These are phyloP conservation scores for Leucoraja ocellata DNA, from an alignment of 2,797 vertebrate species.

Conservation along the genomic window DNA sequence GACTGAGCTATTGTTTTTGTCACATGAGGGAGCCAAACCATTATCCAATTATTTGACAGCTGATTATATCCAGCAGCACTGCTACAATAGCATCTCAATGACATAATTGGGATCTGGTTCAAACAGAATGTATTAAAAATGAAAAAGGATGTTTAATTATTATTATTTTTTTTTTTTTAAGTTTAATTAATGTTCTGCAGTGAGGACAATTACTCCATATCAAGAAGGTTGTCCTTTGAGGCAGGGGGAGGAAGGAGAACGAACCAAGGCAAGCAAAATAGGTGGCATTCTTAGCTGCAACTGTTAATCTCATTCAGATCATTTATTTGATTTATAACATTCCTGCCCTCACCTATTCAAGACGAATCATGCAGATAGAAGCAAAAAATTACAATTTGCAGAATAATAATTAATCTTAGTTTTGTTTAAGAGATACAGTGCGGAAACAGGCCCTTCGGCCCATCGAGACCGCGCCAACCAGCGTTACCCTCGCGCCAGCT, in stretches of 20 bases:
- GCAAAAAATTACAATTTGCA: neutral
- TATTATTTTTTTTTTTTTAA: too few relatives aligned
- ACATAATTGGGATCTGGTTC: neutral
- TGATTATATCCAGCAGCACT: neutral
- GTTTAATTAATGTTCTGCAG: neutral
- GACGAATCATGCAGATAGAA: neutral
- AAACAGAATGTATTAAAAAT: neutral
- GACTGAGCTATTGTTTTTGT: neutral
- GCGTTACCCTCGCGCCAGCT: too few relatives aligned
- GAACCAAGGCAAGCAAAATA: too few relatives aligned
- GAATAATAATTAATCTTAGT: neutral
- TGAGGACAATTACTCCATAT: neutral
- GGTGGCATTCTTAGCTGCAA: too few relatives aligned
- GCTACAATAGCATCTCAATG: neutral
- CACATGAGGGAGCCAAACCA: neutral
- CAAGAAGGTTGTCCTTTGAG: neutral
- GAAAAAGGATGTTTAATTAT: neutral
- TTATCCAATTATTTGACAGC: neutral
- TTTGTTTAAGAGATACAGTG: too few relatives aligned
- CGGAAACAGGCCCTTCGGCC: too few relatives aligned
- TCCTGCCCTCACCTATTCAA: neutral
- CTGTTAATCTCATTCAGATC: neutral
- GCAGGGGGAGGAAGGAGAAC: too few relatives aligned
- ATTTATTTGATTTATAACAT: neutral
- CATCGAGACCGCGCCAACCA: too few relatives aligned